Evolutionary conservation across 2,113 vertebrate species (phyloP).

Genomic region (Alaudala cheleensis): DNA sequence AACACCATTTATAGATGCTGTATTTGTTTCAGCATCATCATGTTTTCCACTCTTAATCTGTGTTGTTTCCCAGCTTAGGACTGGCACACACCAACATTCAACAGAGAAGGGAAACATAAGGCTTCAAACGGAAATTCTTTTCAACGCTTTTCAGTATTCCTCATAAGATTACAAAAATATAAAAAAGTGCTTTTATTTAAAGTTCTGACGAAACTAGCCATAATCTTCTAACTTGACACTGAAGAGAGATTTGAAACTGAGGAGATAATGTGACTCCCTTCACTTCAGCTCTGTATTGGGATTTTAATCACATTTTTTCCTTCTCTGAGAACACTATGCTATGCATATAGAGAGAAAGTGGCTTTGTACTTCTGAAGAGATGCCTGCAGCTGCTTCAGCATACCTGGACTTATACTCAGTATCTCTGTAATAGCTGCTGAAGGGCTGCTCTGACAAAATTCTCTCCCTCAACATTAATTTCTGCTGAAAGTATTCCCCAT

Average conservation of each 20-base stretch:
- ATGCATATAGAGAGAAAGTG: fast-evolving
- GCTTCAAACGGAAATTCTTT: background rate
- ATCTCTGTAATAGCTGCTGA: background rate
- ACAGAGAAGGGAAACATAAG: background rate
- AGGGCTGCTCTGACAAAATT: background rate
- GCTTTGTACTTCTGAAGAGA: background rate
- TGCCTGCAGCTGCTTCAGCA: background rate
- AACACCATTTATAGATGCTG: background rate
- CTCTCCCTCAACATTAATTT: background rate
- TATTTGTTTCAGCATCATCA: background rate
- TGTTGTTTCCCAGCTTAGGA: background rate
- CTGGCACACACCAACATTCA: background rate
- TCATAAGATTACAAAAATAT: background rate
- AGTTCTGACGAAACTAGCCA: background rate
- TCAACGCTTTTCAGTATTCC: background rate
- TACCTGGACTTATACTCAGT: background rate
- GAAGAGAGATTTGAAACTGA: background rate
- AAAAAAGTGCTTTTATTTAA: background rate
- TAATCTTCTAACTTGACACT: background rate
- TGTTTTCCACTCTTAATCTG: background rate
- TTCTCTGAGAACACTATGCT: background rate
- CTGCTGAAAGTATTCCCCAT: background rate
- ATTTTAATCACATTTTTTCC: background rate
- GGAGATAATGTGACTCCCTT: background rate
- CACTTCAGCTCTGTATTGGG: background rate